Conservation (phyloP, 2,113 vertebrate genomes). For the Leptodactylus fuscus region DNA sequence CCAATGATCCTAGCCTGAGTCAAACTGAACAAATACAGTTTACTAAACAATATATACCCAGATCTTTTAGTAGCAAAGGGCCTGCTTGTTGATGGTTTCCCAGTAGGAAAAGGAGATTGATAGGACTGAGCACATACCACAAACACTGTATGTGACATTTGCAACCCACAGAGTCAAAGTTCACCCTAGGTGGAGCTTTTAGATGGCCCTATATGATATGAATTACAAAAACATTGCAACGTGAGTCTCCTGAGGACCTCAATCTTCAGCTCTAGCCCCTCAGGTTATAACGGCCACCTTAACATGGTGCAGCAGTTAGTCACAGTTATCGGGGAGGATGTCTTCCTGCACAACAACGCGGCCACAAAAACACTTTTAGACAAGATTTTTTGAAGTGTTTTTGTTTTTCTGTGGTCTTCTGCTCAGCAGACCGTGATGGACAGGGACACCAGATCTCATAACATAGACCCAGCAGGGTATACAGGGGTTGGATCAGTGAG, state of each 20-base stretch:
- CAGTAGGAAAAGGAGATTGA: not conserved
- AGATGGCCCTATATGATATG: not conserved
- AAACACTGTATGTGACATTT: too few relatives aligned
- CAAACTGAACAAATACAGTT: too few relatives aligned
- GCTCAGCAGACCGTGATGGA: conserved; percentile 9
- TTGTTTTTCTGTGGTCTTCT: not conserved
- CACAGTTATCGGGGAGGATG: not conserved
- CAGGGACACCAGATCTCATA: not conserved
- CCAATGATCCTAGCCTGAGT: too few relatives aligned
- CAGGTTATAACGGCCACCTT: not conserved
- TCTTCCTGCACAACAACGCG: not conserved
- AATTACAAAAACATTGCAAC: not conserved
- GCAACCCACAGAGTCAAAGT: not conserved
- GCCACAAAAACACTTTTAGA: not conserved
- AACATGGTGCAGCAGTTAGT: not conserved
- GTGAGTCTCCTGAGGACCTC: not conserved
- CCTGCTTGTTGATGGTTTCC: not conserved
- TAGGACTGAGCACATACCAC: not conserved
- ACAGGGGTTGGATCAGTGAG: not conserved
- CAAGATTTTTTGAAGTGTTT: not conserved
- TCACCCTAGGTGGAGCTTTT: not conserved
- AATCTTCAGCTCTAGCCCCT: not conserved
- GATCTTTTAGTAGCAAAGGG: too few relatives aligned
- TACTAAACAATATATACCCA: not conserved
- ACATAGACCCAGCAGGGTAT: not conserved